Percentiles rank a stretch among this genome's conserved stretches.
phyloP scores from a whole-genome alignment of 35 echinoderm and acorn worm species.

The Apostichopus parvimensis region DNA sequence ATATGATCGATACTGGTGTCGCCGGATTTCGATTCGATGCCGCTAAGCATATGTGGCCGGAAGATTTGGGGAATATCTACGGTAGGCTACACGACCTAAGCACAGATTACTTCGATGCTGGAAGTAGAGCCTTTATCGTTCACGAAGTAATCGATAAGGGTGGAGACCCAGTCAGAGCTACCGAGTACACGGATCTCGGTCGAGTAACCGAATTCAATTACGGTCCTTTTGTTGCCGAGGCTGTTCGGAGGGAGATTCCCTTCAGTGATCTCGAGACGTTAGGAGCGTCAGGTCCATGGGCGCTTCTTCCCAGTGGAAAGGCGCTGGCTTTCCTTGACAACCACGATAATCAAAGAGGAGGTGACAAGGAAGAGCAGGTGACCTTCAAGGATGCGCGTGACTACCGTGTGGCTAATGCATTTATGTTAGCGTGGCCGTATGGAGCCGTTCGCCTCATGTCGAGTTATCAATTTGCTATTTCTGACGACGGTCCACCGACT shows the following conservation, averaged over 20 bases:
- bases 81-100: conserved; percentile 61
- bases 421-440: conserved; percentile 86
- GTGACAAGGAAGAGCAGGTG: conserved; percentile 67
- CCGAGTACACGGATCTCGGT: conserved; percentile 61
- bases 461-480: conserved; percentile 63
- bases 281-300: conserved; percentile 61
- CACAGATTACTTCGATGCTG: conserved; percentile 52
- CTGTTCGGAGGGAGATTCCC: conserved; percentile 18
- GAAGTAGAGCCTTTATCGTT: conserved; percentile 61
- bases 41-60: conserved; percentile 85
- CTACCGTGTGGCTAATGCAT: conserved; percentile 77
- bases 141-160: conserved; percentile 89
- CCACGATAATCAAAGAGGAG: conserved; percentile 92
- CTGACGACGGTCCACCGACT: conserved; percentile 61
- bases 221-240: conserved; percentile 27
- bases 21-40: conserved; percentile 77
- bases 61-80: conserved; percentile 69
- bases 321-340: conserved; percentile 87
- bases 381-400: conserved; percentile 47
- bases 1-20: conserved; percentile 53
- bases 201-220: conserved; percentile 91
- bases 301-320: conserved; percentile 25
- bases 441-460: conserved; percentile 78
- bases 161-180: conserved; percentile 64
- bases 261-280: conserved; percentile 45